Evolutionary conservation across 2,888 invertebrate species (phyloP).

Genomic region (Acrobasis repandana): DNA sequence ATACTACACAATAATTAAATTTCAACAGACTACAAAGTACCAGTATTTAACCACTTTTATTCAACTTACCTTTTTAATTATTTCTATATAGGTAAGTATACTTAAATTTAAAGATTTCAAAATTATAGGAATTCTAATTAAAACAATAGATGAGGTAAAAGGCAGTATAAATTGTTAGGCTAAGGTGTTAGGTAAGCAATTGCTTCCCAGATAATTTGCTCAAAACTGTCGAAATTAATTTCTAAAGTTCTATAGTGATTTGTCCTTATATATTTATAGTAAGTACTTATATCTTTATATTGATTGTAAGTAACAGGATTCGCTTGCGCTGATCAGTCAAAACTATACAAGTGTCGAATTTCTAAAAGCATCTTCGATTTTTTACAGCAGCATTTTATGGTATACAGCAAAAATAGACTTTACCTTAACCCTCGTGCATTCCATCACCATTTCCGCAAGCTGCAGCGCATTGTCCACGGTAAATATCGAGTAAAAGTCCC

Average conservation of each 20-base stretch:
- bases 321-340: conserved; percentile 4
- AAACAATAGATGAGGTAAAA: background rate
- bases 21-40: no score
- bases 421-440: conserved; percentile 75
- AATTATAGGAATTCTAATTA: background rate
- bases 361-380: conserved; percentile 10
- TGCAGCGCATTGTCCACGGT: conserved; percentile 75
- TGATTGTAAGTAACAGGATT: background rate
- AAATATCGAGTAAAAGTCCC: conserved; percentile 80
- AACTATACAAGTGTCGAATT: conserved; percentile 3
- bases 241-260: no score
- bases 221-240: background rate
- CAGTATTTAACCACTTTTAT: no score
- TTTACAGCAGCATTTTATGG: background rate
- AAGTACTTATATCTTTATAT: background rate
- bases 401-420: conserved; percentile 31
- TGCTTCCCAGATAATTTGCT: background rate
- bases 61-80: no score
- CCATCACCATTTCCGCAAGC: conserved; percentile 80
- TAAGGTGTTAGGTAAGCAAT: background rate
- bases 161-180: background rate
- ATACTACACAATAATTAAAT: no score
- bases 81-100: no score
- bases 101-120: background rate
- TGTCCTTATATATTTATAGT: no score